Evolutionary conservation across 2,888 invertebrate genomes (phyloP).

Genomic region (Cryptocheilus praepositus): DNA sequence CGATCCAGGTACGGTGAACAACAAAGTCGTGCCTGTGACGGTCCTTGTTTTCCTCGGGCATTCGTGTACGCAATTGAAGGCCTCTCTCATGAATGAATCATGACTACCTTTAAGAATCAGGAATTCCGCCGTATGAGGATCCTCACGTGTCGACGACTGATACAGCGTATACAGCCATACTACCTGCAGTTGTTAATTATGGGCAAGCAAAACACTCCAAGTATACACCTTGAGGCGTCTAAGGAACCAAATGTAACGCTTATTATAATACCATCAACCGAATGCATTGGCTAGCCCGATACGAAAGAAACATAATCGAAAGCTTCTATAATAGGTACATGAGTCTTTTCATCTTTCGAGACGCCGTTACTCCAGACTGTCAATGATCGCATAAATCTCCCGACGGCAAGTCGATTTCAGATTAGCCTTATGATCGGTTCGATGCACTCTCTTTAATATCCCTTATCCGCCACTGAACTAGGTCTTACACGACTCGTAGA

Average conservation of each 20-base stretch:
- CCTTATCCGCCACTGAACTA: no score
- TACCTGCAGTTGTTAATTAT: slow-evolving; percentile 50
- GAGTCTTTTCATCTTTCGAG: no score
- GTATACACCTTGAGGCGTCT: slow-evolving; percentile 12
- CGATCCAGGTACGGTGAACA: slow-evolving; percentile 23
- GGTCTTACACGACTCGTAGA: no score
- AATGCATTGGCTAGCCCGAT: slow-evolving; percentile 31
- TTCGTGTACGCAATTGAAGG: slow-evolving; percentile 39
- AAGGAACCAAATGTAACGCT: slow-evolving; percentile 37
- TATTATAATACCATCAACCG: slow-evolving; percentile 47
- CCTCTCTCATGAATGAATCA: slow-evolving; percentile 50
- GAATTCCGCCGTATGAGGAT: slow-evolving; percentile 42
- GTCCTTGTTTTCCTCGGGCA: slow-evolving; percentile 36
- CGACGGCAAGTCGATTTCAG: no score
- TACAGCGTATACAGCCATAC: slow-evolving; percentile 29
- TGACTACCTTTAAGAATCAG: slow-evolving; percentile 43
- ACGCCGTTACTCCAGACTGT: no score
- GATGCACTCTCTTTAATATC: no score
- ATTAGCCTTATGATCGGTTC: no score
- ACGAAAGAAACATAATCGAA: slow-evolving; percentile 31
- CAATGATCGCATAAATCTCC: no score
- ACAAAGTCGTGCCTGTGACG: slow-evolving; percentile 29
- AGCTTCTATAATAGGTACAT: slow-evolving; percentile 8
- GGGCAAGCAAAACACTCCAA: slow-evolving; percentile 20
- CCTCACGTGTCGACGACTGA: slow-evolving; percentile 41